Evolutionary conservation across 2,797 vertebrate species (phyloP), one percentile per base, ranked within the genome.

Genomic region (Alosa sapidissima): DNA sequence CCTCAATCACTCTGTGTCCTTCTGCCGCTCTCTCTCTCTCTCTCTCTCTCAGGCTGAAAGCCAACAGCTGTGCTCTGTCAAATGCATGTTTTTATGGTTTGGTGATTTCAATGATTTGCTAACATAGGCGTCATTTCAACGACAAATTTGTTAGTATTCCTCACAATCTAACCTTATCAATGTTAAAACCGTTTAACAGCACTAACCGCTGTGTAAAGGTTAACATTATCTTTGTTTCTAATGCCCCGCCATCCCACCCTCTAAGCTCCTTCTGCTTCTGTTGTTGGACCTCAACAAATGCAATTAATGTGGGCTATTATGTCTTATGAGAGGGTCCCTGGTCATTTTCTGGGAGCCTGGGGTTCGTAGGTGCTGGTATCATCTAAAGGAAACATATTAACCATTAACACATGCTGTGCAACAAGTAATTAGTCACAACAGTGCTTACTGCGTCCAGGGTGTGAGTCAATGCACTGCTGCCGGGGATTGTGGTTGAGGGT

Each of bases 311-410:
- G 41, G 19, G 45, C 36, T 47, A 19, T 78, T 78, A 45, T 78
- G 36, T 78, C 41, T 28, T 28, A 28, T 45, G 16, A 78, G 72
- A 78, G 41, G 36, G 5, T 75, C 68, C 54, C 16, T 68, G 28
- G 21, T 2, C n/a, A 62, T 62, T 72, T 36, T 28, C 65, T 6
- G 11, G 16, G 14, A 16, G 14, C 14, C 36, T 45, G 33, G 36
- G 68, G 68, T 45, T 16, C 33, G 41, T 11, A 2, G 36, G 19
- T 75, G 72, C 36, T n/a, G 5, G 72, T 78, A 78, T 78, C 72
- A 78, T 78, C 72, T 78, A 47, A 72, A 72, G 68, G 36, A 36
- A 45, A 78, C 36, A 78, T 78, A 45, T 72, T 45, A 78, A 7
- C 72, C 72, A 5, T 45, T 45, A 78, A 16, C 16, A 11, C 72